phyloP scores from a whole-genome alignment of 2,888 invertebrate genomes.

The Glyphotaelius pellucidus region DNA sequence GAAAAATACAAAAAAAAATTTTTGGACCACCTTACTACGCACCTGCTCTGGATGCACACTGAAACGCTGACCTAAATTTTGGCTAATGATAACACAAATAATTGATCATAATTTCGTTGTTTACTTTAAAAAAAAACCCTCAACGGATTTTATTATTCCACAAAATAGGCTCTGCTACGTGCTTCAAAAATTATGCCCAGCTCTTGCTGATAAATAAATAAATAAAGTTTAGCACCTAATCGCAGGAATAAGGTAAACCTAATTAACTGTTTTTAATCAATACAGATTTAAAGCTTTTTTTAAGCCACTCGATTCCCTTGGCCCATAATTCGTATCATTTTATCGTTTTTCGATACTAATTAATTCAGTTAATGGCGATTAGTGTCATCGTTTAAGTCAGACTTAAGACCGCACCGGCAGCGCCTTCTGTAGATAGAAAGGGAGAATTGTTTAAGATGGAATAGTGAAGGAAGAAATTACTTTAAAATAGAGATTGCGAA shows the following conservation, averaged over 20 bases:
- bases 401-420: not conserved
- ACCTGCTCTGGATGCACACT: too few relatives aligned
- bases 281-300: not conserved
- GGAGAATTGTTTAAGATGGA: not conserved
- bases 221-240: not conserved
- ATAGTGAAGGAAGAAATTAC: not conserved
- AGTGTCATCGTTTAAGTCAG: conserved; percentile 2
- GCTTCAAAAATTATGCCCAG: not conserved
- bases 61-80: too few relatives aligned
- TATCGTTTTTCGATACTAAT: not conserved
- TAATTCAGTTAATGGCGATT: not conserved
- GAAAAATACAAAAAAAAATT: too few relatives aligned
- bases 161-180: too few relatives aligned
- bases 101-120: too few relatives aligned
- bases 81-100: too few relatives aligned
- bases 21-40: too few relatives aligned
- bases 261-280: not conserved
- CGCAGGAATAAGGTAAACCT: not conserved
- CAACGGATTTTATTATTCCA: too few relatives aligned
- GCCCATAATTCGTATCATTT: not conserved
- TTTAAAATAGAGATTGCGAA: not conserved
- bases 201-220: not conserved
- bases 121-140: too few relatives aligned
- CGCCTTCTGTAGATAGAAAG: not conserved
- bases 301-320: not conserved